Percentiles rank a stretch among this genome's conserved stretches.
phyloP scores from a whole-genome alignment of 2,888 invertebrate species.

The Gasteruption jaculator region DNA sequence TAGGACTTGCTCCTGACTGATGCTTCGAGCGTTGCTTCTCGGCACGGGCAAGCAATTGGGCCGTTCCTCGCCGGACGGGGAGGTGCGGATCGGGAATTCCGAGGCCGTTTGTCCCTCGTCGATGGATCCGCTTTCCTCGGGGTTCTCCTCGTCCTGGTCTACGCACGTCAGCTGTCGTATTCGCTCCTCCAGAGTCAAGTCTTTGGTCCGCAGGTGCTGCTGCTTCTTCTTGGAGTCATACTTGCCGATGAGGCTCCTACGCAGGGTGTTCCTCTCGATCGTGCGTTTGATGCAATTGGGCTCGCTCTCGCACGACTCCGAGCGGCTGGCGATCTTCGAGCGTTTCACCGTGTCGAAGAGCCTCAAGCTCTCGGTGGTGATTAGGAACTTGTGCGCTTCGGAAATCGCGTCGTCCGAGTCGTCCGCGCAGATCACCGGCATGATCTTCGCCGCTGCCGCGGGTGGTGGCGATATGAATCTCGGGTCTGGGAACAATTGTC shows the following conservation, averaged over 20 bases:
- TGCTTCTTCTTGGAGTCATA: slow-evolving; percentile 62
- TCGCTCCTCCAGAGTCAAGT: slow-evolving; percentile 79
- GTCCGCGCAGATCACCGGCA: slow-evolving; percentile 7
- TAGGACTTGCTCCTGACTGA: slow-evolving; percentile 6
- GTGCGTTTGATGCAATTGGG: slow-evolving; percentile 61
- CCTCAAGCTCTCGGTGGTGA: slow-evolving; percentile 73
- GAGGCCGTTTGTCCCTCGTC: slow-evolving; percentile 14
- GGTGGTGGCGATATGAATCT: slow-evolving; percentile 62
- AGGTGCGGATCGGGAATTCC: slow-evolving; percentile 56
- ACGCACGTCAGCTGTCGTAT: slow-evolving; percentile 78
- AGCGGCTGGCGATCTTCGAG: slow-evolving; percentile 46
- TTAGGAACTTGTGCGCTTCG: slow-evolving; percentile 55
- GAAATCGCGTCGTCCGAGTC: slow-evolving; percentile 31
- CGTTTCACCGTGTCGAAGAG: slow-evolving; percentile 65
- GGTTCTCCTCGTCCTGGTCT: slow-evolving; percentile 67
- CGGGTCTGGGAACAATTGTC: slow-evolving; percentile 75
- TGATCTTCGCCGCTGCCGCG: slow-evolving; percentile 39
- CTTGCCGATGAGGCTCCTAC: slow-evolving; percentile 70
- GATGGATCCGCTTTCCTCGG: slow-evolving; percentile 7
- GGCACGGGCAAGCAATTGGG: slow-evolving; percentile 33
- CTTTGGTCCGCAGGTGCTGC: slow-evolving; percentile 57
- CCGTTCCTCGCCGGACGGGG: slow-evolving; percentile 65
- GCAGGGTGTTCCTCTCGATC: slow-evolving; percentile 77
- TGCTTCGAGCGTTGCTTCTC: neutral
- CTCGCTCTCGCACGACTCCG: slow-evolving; percentile 46